Conservation (phyloP, 2,888 invertebrate species). For the Cosmorhoe ocellata region DNA sequence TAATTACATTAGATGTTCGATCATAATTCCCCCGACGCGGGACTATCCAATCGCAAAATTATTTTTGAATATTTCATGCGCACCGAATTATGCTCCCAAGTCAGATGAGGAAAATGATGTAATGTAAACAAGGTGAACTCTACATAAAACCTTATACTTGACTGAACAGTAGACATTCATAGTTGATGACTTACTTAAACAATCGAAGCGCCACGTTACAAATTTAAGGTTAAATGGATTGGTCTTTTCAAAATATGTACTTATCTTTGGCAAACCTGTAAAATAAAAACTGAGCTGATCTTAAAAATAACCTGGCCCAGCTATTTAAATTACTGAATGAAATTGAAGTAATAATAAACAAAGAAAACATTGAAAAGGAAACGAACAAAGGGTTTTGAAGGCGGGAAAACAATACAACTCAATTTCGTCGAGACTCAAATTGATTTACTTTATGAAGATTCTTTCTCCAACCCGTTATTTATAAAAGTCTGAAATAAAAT, state of each 20-base stretch:
- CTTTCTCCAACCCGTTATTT: conserved; percentile 16
- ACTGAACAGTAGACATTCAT: too few relatives aligned
- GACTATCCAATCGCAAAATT: conserved; percentile 29
- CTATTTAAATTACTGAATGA: conserved; percentile 3
- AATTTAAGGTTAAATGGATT: too few relatives aligned
- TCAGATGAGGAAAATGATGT: conserved; percentile 12
- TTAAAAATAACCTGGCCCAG: not conserved
- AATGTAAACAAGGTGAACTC: too few relatives aligned
- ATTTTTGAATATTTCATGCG: conserved; percentile 28
- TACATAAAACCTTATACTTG: not conserved
- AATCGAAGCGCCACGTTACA: too few relatives aligned
- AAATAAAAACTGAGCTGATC: too few relatives aligned
- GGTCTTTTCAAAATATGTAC: too few relatives aligned
- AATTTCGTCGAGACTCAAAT: conserved; percentile 28
- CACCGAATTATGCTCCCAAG: conserved; percentile 9
- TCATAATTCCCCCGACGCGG: conserved; percentile 29
- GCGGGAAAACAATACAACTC: conserved; percentile 29
- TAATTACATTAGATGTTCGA: conserved; percentile 37
- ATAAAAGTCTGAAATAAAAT: conserved; percentile 8
- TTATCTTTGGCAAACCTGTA: too few relatives aligned
- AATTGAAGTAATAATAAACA: conserved; percentile 18
- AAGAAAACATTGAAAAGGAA: conserved; percentile 17
- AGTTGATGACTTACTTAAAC: too few relatives aligned
- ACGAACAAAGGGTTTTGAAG: conserved; percentile 18
- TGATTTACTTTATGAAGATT: conserved; percentile 34